A percentile compares a stretch with the other conserved stretches of the same genome.
Conservation (phyloP, 1,140 invertebrate species). For the Lucilia sericata region DNA sequence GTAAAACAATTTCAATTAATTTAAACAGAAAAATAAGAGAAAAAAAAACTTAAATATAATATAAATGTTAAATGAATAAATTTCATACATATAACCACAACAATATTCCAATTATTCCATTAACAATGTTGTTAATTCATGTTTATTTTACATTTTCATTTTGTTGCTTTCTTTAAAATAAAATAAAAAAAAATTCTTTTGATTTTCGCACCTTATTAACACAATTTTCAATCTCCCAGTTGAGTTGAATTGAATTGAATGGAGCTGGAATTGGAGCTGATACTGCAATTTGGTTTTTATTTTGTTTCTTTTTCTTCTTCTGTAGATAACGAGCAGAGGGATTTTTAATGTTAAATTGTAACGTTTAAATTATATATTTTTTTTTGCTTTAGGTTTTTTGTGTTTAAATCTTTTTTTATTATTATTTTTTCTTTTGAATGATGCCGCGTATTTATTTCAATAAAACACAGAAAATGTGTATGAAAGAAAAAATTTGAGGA, state of each 20-base stretch:
- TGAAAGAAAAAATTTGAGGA: neutral
- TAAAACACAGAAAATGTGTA: neutral
- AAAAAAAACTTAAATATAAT: neutral
- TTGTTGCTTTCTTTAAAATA: constrained; percentile 18
- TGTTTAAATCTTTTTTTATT: neutral
- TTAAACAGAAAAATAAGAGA: neutral
- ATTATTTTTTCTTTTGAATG: neutral
- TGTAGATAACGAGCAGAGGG: neutral
- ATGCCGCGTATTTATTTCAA: neutral
- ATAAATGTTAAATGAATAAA: neutral
- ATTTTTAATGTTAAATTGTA: neutral
- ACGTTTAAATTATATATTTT: neutral
- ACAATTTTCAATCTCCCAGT: constrained; percentile 15
- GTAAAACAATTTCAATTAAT: neutral
- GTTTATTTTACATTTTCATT: constrained; percentile 2
- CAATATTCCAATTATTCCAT: constrained; percentile 6
- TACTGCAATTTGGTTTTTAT: constrained; percentile 28
- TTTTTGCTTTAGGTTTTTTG: neutral
- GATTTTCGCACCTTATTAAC: constrained; percentile 40
- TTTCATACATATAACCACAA: neutral
- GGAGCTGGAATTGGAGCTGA: neutral
- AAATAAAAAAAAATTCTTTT: neutral
- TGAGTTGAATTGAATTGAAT: neutral
- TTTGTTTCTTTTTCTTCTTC: neutral
- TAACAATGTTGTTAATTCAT: constrained; percentile 4